Conservation (phyloP, 2,113 vertebrate species). For the Eolophus roseicapilla region DNA sequence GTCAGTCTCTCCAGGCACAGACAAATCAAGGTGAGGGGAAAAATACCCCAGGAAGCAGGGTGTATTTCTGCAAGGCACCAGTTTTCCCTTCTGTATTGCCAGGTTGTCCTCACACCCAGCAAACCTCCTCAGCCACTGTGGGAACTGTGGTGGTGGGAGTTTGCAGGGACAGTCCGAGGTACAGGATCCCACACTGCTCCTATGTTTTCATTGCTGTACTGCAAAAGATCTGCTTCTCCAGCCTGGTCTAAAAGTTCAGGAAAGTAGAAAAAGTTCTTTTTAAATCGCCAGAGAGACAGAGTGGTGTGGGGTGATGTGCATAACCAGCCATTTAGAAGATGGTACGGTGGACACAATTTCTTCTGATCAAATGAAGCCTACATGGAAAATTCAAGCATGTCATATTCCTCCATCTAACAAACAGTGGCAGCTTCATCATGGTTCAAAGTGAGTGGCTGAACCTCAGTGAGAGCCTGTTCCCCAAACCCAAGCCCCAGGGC, state of each 20-base stretch:
- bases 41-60: neutral
- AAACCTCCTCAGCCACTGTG: neutral
- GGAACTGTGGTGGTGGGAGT: neutral
- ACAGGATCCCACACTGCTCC: neutral
- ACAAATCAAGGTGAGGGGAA: neutral
- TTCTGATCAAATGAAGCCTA: neutral
- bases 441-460: neutral
- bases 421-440: neutral
- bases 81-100: neutral
- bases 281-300: neutral
- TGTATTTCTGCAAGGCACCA: neutral
- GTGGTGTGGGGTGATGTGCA: neutral
- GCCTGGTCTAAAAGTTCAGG: neutral
- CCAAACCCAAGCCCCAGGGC: neutral
- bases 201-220: accelerated
- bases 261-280: neutral
- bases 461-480: neutral
- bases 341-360: neutral
- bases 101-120: neutral
- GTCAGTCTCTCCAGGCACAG: neutral
- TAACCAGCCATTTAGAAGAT: neutral
- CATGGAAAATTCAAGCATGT: neutral
- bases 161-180: neutral
- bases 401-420: neutral
- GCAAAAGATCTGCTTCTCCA: neutral